Conservation (phyloP, 2,888 invertebrate genomes). For the Lapara coniferarum region DNA sequence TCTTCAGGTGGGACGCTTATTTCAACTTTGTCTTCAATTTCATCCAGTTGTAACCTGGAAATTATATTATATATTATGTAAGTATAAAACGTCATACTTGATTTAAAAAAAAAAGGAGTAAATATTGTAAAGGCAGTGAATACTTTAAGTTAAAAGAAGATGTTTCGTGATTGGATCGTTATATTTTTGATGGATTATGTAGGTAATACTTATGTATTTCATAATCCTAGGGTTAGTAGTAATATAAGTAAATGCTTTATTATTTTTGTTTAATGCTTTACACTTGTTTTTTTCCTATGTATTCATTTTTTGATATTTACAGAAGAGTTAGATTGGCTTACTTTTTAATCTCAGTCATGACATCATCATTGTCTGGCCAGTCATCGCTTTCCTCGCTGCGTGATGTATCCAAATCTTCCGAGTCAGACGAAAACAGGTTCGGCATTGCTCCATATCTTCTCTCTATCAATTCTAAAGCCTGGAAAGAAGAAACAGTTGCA, state of each 20-base stretch:
- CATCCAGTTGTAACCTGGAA: constrained; percentile 66
- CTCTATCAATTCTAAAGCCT: constrained; percentile 93
- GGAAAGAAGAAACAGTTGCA: constrained; percentile 47
- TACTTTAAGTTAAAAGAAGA: too few relatives aligned
- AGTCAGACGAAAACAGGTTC: constrained; percentile 82
- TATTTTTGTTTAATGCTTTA: too few relatives aligned
- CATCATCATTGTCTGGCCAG: constrained; percentile 80
- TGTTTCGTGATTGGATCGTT: too few relatives aligned
- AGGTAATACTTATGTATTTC: too few relatives aligned
- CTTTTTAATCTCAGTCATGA: constrained; percentile 86
- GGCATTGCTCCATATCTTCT: constrained; percentile 88
- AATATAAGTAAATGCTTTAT: too few relatives aligned
- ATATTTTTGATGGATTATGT: too few relatives aligned
- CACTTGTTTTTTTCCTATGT: too few relatives aligned
- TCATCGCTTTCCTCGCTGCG: constrained; percentile 64
- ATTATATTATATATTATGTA: neutral
- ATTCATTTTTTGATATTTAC: neutral
- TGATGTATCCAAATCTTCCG: constrained; percentile 62
- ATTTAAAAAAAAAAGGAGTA: too few relatives aligned
- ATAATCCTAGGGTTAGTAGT: too few relatives aligned
- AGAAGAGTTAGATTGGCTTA: constrained; percentile 45
- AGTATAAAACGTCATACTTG: too few relatives aligned
- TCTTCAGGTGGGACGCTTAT: constrained; percentile 65
- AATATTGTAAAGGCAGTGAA: too few relatives aligned
- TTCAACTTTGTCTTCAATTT: constrained; percentile 58